Evolutionary conservation across 2,797 vertebrate genomes (phyloP).

Genomic region (Prionace glauca): DNA sequence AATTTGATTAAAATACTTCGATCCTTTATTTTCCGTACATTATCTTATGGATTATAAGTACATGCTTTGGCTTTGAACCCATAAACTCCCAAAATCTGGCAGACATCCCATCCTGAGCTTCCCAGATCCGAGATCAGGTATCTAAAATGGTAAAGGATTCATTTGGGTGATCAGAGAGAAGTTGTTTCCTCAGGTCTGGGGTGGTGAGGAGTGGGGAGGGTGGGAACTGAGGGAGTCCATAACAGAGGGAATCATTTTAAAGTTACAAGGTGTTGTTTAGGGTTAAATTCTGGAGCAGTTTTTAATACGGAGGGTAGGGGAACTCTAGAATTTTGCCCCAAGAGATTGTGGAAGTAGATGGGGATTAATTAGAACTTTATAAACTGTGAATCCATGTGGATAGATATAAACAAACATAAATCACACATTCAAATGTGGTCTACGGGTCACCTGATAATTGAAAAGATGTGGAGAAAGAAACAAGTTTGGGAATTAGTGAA

Average conservation of each 20-base stretch:
- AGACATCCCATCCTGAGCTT: no score
- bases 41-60: no score
- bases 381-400: neutral
- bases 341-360: neutral
- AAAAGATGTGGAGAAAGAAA: neutral
- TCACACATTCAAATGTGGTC: neutral
- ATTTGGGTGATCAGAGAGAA: neutral
- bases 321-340: neutral
- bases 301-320: neutral
- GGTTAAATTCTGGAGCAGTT: neutral
- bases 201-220: no score
- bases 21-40: no score
- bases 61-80: no score
- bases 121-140: no score
- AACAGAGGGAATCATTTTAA: neutral
- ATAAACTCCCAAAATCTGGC: no score
- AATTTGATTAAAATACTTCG: no score
- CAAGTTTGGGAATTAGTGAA: neutral
- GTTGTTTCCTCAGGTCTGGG: neutral
- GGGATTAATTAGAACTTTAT: neutral
- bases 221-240: neutral
- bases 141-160: no score
- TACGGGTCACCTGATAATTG: neutral
- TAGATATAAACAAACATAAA: neutral
- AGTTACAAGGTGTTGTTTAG: neutral